A percentile compares a stretch with the other conserved stretches of the same genome.
Conservation (phyloP, 1,140 invertebrate species). For the Caenorhabditis brenneri region DNA sequence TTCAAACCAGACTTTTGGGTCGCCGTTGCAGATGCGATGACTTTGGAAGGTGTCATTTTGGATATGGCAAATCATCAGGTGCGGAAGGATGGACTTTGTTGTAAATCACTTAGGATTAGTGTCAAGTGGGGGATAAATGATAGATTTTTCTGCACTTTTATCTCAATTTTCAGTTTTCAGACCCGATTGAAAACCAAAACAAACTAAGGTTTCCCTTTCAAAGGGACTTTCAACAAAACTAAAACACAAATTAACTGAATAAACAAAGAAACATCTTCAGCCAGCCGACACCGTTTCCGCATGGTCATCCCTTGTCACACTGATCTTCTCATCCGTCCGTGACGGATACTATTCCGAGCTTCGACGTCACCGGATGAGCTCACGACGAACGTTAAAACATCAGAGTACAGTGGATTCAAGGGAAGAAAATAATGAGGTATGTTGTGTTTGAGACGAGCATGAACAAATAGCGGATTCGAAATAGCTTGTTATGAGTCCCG, state of each 20-base stretch:
- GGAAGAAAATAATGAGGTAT: conserved; percentile 25
- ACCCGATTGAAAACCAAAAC: no score
- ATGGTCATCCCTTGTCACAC: conserved; percentile 65
- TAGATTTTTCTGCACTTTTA: no score
- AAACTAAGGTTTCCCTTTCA: no score
- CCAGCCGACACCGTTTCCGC: conserved; percentile 67
- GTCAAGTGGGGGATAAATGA: no score
- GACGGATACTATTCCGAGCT: conserved; percentile 67
- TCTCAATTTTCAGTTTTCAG: no score
- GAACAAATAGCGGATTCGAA: neutral
- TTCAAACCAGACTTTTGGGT: conserved; percentile 70
- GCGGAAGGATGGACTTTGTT: no score
- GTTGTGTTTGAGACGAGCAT: neutral
- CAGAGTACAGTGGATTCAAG: conserved; percentile 56
- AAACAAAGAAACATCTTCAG: no score
- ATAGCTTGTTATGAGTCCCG: neutral
- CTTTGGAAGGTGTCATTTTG: conserved; percentile 65
- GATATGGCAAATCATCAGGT: conserved; percentile 67
- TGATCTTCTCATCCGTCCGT: conserved; percentile 65
- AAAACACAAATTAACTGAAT: no score
- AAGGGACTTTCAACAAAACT: no score
- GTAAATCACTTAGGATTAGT: no score
- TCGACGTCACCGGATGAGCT: conserved; percentile 63
- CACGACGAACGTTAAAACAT: conserved; percentile 55
- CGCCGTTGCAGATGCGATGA: conserved; percentile 66